Evolutionary conservation across 1,140 invertebrate species (phyloP), one percentile per base, ranked within the genome.

Genomic region (Lanistes nyassanus): DNA sequence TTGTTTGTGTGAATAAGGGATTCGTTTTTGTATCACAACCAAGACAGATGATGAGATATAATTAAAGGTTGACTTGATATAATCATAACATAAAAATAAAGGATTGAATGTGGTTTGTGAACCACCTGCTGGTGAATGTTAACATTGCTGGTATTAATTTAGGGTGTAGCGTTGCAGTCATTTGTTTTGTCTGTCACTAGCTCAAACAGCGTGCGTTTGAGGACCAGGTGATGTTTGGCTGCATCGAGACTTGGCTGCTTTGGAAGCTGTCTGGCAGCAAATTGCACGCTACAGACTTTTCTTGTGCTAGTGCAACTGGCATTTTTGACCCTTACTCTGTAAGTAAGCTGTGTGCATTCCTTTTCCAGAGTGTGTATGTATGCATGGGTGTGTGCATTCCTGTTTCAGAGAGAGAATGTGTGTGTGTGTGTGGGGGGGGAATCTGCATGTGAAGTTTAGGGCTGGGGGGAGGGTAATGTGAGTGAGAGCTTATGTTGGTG

Each of bases 161-260:
- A n/a, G n/a, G n/a, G n/a, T n/a, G n/a, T 23, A 60, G 56, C 56
- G 23, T 60, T 60, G 3, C 23, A 26, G 11, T 3, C 9, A 53
- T 60, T 60, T 60, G 13, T 34, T 58, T 9, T 76, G 60, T 34
- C 39, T 71, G 36, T 75, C 80, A 62, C n/a, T 68, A 88, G 87
- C 67, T 89, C 26, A 79, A 81, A 70, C 37, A 79, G 34, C 79
- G 78, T 37, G 80, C 81, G 34, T 66, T 65, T 37, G 89, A 91
- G 60, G 91, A 93, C 31, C 91, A 93, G 77, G 93, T 93, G 1
- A 90, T 94, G 81, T 95, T 97, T 86, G 97, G 97, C n/a, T 95
- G 96, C 37, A 90, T 99, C 23, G 97, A 99, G 84, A 96, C 95
- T 3, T 99, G 96, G 95, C 90, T 99, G 47, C 85, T 99, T 39